phyloP scores from a whole-genome alignment of 2,888 invertebrate species.

The Euplexia lucipara region DNA sequence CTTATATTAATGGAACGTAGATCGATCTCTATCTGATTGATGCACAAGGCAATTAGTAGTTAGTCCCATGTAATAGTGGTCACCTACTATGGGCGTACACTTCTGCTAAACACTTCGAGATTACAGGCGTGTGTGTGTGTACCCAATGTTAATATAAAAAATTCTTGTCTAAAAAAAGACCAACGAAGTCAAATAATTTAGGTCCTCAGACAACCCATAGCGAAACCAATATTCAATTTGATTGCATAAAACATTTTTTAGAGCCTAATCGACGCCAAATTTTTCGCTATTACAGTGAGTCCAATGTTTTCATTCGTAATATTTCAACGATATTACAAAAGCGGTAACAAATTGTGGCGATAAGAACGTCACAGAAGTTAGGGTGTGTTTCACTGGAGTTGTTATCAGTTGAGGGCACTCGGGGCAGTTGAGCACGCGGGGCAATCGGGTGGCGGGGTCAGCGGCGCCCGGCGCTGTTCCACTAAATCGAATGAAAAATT shows the following conservation, averaged over 20 bases:
- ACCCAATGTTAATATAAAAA: conserved; percentile 2
- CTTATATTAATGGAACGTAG: too few species aligned
- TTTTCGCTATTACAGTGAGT: conserved; percentile 68
- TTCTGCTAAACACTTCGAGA: too few species aligned
- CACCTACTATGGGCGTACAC: too few species aligned
- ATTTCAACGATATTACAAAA: conserved; percentile 84
- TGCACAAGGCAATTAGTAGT: too few species aligned
- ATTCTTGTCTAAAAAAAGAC: conserved; percentile 31
- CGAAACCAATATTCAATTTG: conserved; percentile 54
- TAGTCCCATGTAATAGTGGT: too few species aligned
- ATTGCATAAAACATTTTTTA: conserved; percentile 53
- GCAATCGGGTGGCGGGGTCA: conserved; percentile 38
- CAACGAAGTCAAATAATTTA: conserved; percentile 37
- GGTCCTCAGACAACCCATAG: conserved; percentile 17
- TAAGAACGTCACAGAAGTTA: conserved; percentile 79
- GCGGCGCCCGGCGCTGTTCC: conserved; percentile 20
- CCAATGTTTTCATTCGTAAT: conserved; percentile 74
- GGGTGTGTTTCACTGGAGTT: conserved; percentile 85
- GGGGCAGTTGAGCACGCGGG: conserved; percentile 32
- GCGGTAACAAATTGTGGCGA: conserved; percentile 80
- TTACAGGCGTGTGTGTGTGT: too few species aligned
- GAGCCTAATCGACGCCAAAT: conserved; percentile 53
- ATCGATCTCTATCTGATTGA: too few species aligned
- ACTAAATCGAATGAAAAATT: conserved; percentile 57
- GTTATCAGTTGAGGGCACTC: conserved; percentile 80